Evolutionary conservation across 2,797 vertebrate species (phyloP).

Genomic region (Platyrinchus mystaceus): DNA sequence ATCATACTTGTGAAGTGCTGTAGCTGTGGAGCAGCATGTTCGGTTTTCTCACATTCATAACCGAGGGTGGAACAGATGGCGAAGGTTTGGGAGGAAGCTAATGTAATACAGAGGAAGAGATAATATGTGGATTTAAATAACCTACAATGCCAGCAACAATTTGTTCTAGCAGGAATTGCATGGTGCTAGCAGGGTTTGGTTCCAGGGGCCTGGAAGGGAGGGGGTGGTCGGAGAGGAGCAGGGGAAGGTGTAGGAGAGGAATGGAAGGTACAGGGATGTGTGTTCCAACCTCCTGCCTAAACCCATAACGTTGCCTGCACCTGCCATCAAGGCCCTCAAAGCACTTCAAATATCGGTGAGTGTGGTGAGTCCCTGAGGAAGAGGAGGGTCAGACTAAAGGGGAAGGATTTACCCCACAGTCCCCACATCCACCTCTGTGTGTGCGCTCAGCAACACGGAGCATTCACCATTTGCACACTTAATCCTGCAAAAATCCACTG

Average conservation of each 20-base stretch:
- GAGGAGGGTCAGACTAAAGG: not conserved
- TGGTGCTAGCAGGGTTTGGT: not conserved
- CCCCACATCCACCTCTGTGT: not conserved
- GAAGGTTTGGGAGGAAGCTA: slow-evolving; percentile 69
- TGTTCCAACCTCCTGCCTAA: not conserved
- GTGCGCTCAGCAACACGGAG: accelerated
- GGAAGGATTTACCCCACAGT: not conserved
- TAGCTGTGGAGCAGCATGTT: slow-evolving; percentile 59
- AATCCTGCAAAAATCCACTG: not conserved
- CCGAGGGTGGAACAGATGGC: slow-evolving; percentile 72
- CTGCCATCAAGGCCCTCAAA: not conserved
- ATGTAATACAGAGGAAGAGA: slow-evolving; percentile 65
- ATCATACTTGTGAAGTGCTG: slow-evolving; percentile 32
- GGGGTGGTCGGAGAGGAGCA: not conserved
- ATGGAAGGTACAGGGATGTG: not conserved
- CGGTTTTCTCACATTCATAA: slow-evolving; percentile 68
- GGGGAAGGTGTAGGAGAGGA: not conserved
- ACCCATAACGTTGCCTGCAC: not conserved
- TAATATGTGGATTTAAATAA: slow-evolving; percentile 69
- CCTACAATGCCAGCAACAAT: slow-evolving; percentile 63
- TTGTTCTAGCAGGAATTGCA: slow-evolving; percentile 52
- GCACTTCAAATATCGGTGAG: not conserved
- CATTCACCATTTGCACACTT: accelerated
- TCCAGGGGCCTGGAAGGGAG: slow-evolving; percentile 1
- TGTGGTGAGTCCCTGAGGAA: not conserved